Evolutionary conservation across 2,888 invertebrate species (phyloP).

Genomic region (Entomobrya multifasciata): DNA sequence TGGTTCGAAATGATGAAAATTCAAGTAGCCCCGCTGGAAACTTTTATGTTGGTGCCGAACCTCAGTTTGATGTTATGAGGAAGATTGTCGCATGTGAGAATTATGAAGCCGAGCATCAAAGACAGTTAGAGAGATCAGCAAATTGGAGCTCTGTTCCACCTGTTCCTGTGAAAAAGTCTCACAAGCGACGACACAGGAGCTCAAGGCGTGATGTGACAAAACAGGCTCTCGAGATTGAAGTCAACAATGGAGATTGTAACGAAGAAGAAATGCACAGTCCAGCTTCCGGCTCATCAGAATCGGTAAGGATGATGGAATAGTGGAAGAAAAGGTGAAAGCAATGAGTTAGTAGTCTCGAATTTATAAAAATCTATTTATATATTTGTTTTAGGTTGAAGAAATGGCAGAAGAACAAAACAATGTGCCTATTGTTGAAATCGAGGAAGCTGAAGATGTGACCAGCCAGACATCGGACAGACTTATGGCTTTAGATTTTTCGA

Average conservation of each 20-base stretch:
- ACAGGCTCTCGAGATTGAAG: conserved; percentile 3
- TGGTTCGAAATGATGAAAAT: not conserved
- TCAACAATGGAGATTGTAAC: not conserved
- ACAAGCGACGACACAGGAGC: conserved; percentile 64
- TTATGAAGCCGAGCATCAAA: conserved; percentile 78
- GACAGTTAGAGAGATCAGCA: conserved; percentile 78
- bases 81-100: conserved; percentile 70
- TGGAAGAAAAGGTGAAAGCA: not conserved
- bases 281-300: conserved; percentile 60
- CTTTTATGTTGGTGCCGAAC: conserved; percentile 36
- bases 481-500: conserved; percentile 68
- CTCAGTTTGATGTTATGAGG: conserved; percentile 75
- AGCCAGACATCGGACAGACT: conserved; percentile 60
- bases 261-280: conserved; percentile 53
- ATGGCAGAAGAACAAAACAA: conserved; percentile 2
- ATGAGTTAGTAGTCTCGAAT: not conserved
- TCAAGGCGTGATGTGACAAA: conserved; percentile 45
- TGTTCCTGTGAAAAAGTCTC: conserved; percentile 63
- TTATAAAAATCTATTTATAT: not conserved
- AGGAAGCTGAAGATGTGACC: conserved; percentile 63
- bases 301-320: conserved; percentile 52
- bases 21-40: not conserved
- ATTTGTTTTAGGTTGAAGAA: conserved; percentile 43
- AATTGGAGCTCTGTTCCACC: conserved; percentile 74
- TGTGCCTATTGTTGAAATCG: conserved; percentile 61